These are phyloP conservation scores for Cettia cetti DNA, from an alignment of 2,113 vertebrate genomes.

Conservation along the genomic window DNA sequence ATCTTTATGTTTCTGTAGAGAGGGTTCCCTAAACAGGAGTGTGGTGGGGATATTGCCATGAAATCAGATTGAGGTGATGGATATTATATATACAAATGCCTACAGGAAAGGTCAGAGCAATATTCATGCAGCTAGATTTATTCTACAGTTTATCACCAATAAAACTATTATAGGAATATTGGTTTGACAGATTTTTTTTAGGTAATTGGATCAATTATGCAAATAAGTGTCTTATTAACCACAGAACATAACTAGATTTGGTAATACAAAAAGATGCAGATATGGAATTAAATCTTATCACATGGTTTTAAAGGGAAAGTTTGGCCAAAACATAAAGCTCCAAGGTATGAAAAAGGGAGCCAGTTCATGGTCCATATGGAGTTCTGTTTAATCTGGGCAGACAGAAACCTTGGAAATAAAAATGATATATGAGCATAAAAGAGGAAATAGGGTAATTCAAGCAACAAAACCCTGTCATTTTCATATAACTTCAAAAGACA, in stretches of 20 bases:
- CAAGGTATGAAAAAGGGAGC: neutral
- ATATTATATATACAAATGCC: neutral
- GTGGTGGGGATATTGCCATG: neutral
- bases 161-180: neutral
- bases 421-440: neutral
- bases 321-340: neutral
- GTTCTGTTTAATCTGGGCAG: neutral
- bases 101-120: neutral
- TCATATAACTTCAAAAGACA: neutral
- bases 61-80: neutral
- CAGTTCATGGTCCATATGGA: neutral
- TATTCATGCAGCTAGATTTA: neutral
- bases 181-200: neutral
- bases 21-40: rapidly evolving
- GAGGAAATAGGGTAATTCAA: neutral
- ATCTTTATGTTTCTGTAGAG: neutral
- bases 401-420: neutral
- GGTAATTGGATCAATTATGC: slow-evolving; percentile 1
- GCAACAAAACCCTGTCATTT: neutral
- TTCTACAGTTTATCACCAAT: neutral
- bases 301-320: neutral
- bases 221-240: neutral
- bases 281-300: neutral
- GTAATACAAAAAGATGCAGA: neutral
- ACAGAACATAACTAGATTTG: neutral